Base-by-base conservation (phyloP, 1,140 invertebrate species). In the Calycopis cecrops region DNA sequence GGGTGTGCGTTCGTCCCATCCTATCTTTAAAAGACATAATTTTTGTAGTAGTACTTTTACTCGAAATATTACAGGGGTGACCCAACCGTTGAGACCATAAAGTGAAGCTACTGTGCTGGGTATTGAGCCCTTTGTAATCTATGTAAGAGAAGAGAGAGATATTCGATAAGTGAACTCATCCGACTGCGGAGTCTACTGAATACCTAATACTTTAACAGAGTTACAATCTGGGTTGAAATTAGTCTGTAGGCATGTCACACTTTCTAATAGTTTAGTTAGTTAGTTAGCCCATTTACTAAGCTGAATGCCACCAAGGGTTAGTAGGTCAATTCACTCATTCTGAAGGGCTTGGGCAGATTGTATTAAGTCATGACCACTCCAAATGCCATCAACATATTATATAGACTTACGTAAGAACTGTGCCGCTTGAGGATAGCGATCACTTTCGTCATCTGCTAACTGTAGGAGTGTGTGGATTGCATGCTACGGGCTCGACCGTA, bases 71-170 rank as follows among this genome's bases (percentile, higher is more conserved):
- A 56, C 42, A 11, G 57, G 57, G 12, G 61, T 54, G 21, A 63
- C 47, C 56, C 57, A 63, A 52, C 57, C 61, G 33, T 52, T 53
- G 12, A 57, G 62, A 40, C 60, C 62, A 48, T 60, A 60, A 14
- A 60, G 55, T 8, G 57, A 58, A 28, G 62, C 57, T 17, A 55
- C 17, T 34, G 55, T 60, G 21, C 57, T 57, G 16, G 60, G 47
- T 35, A 63, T 57, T 8, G 54, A 52, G 1, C 57, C 37, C 17
- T 60, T 64, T 16, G 62, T 60, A 10, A 44, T 35, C 42, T 49
- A 16, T 53, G 35, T 40, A 4, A 38, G 10, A 0, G 50, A 16
- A 0, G 35, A 11, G 3, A 52, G 35, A n/a, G 35, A 21, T 9
- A 52, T 52, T 11, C 35, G 50, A 21, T 52, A 52, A n/a, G 50